Percentiles rank a stretch among this genome's conserved stretches.
These are phyloP conservation scores for Drosophila serrata DNA, from an alignment of 1,140 invertebrate genomes.

Conservation along the genomic window DNA sequence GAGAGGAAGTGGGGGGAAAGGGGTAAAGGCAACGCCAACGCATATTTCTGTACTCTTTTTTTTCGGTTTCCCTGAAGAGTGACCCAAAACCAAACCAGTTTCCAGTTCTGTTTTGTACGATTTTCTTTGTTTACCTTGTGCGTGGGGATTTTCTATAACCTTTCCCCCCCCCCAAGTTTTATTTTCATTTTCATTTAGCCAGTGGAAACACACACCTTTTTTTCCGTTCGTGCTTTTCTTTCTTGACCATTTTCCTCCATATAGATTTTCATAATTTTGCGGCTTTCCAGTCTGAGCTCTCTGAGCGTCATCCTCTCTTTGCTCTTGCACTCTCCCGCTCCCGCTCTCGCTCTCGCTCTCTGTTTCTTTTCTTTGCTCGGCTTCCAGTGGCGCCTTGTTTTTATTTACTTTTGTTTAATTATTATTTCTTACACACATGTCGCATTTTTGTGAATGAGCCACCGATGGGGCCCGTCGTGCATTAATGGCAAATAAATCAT, in stretches of 20 bases:
- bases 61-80: constrained; percentile 15
- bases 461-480: neutral
- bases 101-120: constrained; percentile 56
- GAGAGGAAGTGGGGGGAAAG: neutral
- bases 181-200: constrained; percentile 57
- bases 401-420: constrained; percentile 79
- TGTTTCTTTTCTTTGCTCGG: neutral
- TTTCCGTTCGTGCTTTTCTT: constrained; percentile 45
- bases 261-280: constrained; percentile 80
- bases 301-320: neutral
- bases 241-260: constrained; percentile 70
- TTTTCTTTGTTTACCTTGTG: constrained; percentile 58
- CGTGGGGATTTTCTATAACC: constrained; percentile 43
- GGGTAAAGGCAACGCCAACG: constrained; percentile 32
- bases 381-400: constrained; percentile 73
- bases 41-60: constrained; percentile 18
- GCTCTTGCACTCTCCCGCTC: too few species aligned
- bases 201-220: constrained; percentile 34
- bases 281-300: constrained; percentile 57
- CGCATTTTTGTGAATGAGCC: constrained; percentile 65
- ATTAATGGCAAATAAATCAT: constrained; percentile 65
- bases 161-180: constrained; percentile 13
- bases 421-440: constrained; percentile 76
- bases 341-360: neutral
- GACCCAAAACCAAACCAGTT: constrained; percentile 71